Evolutionary conservation across 2,888 invertebrate genomes (phyloP), one percentile per base, ranked within the genome.

Genomic region (Neoscelio sp.): DNA sequence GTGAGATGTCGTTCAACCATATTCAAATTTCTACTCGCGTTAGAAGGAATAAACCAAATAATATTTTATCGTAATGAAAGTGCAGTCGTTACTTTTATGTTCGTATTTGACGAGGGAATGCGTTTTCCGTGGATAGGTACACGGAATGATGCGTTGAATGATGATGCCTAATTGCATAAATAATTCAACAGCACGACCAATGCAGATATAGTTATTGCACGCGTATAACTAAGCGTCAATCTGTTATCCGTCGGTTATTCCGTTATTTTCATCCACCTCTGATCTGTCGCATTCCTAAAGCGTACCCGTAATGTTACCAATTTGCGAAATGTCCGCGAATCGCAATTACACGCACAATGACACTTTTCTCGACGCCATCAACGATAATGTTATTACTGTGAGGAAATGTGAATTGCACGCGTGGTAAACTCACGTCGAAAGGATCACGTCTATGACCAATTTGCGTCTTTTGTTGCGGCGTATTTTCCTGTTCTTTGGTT

Each of bases 81-180:
- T 33, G 52, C 33, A 40, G 46, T 76, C 30, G 68, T 46, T 35
- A 56, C 76, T 76, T 76, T 76, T 68, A 23, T 38, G 26, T n/a
- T 46, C 15, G 8, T 56, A 33, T 62, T 76, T 68, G 62, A 68
- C 62, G 54, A 68, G 54, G 38, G 26, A 56, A 46, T 68, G 40
- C 54, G 28, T 78, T 67, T 50, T 67, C 56, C 33, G 48, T 30
- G 64, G 80, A 75, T 75, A 73, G 68, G 75, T 81, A 81, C 78
- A 78, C 81, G n/a, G n/a, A n/a, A n/a, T n/a, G n/a, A n/a, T n/a
- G 71, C 80, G 81, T 80, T 75, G 76, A 80, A 68, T 82, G 82
- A 85, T 84, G 85, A 83, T 82, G 82, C 82, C 86, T 87, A 87
- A 88, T 87, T 87, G 85, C 87, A 88, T 87, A 87, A 88, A 87